Percentiles rank a stretch among this genome's conserved stretches.
These are phyloP conservation scores for Cordilura impudica DNA, from an alignment of 2,888 invertebrate genomes.

Conservation along the genomic window DNA sequence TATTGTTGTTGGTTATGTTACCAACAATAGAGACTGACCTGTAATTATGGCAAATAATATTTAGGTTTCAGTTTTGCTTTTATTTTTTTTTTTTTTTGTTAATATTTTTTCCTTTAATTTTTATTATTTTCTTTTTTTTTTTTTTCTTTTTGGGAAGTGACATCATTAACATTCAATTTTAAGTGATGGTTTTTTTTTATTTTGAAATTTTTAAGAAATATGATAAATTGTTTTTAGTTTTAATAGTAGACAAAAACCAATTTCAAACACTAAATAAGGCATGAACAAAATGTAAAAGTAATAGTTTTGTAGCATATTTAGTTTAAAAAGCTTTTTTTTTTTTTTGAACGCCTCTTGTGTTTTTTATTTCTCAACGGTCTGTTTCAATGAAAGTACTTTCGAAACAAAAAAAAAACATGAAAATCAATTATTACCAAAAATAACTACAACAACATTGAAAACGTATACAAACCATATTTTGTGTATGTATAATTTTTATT, in stretches of 20 bases:
- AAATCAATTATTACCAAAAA: constrained; percentile 16
- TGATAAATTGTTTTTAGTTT: constrained; percentile 39
- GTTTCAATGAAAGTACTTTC: not conserved
- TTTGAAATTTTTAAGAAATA: constrained; percentile 7
- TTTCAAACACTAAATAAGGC: not conserved
- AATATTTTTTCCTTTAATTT: not conserved
- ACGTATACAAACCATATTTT: not conserved
- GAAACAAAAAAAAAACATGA: not conserved
- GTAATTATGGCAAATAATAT: constrained; percentile 49
- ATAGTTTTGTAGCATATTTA: not conserved
- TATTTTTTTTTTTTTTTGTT: not conserved
- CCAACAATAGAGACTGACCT: constrained; percentile 17
- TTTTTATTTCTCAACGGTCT: too few species aligned
- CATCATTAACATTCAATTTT: constrained; percentile 48
- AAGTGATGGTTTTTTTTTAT: constrained; percentile 16
- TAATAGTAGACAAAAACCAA: not conserved
- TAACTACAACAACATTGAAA: not conserved
- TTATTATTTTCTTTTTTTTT: too few species aligned
- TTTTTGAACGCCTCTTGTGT: constrained; percentile 5
- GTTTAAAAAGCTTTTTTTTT: not conserved
- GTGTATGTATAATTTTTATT: constrained; percentile 1
- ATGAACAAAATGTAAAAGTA: not conserved
- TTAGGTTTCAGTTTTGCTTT: not conserved
- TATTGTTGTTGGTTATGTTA: constrained; percentile 4
- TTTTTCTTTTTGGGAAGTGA: constrained; percentile 36